Base-by-base conservation (phyloP, 2,888 invertebrate species). In the Drosophila neotestacea region DNA sequence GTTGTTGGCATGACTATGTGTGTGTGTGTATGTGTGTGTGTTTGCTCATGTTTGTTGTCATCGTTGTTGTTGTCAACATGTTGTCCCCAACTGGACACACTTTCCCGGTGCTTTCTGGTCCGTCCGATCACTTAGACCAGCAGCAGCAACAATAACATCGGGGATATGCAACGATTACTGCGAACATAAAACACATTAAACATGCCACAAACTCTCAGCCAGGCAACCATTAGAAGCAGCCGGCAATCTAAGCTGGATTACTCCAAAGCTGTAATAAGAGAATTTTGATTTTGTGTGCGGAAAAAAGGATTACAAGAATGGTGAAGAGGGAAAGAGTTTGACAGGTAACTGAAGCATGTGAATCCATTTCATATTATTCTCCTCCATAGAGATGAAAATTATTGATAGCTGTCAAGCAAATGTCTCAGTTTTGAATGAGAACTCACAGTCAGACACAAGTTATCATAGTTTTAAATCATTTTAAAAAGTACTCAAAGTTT, bases 101-200 rank as follows among this genome's bases (percentile, higher is more conserved):
- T 47, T 36, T 61, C 54, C 30, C 60, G 41, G 47, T 22, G 38
- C 34, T 46, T 75, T 51, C 58, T 47, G 73, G 58, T 44, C 59
- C 39, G 61, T 27, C 55, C 76, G 76, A 79, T 77, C 76, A 70
- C 76, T 76, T 70, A 82, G 66, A 71, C 42, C 52, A 65, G 38
- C 63, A 75, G 22, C 42, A 41, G 32, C 54, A 55, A 0, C 47
- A 51, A 10, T 46, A 41, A 6, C 60, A 60, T 9, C 42, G 36
- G 27, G 11, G n/a, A 11, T 30, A 6, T 27, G 30, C 73, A 61
- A 78, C 64, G 68, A 70, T 74, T 74, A 68, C 79, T 55, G 62
- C 59, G 71, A 70, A 70, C 79, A 79, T 74, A 71, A 79, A 79
- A 63, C 73, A 76, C 82, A 82, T 81, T 79, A 76, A 82, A 79